These are phyloP conservation scores for Exocentrus adspersus DNA, from an alignment of 2,888 invertebrate genomes.

Conservation along the genomic window DNA sequence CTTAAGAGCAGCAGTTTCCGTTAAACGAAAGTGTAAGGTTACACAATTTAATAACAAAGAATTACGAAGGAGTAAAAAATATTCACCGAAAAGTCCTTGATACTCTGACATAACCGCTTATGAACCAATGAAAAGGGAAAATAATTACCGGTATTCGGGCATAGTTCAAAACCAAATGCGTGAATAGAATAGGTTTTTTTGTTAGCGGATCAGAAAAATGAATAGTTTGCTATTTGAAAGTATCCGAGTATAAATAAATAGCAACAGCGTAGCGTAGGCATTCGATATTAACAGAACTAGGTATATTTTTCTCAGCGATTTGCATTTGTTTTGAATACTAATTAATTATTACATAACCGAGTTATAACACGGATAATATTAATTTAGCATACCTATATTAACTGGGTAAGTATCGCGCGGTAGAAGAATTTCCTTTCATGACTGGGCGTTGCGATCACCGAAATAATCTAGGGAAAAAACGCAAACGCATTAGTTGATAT, in stretches of 20 bases:
- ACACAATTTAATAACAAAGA: background rate
- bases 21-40: background rate
- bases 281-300: background rate
- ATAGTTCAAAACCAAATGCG: background rate
- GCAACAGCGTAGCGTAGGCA: no score
- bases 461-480: background rate
- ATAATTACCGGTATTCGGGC: background rate
- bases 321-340: slow-evolving; percentile 20
- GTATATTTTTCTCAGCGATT: slow-evolving; percentile 3
- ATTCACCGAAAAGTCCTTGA: background rate
- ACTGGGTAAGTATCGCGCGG: no score
- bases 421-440: slow-evolving; percentile 3
- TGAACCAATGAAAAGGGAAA: background rate
- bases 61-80: background rate
- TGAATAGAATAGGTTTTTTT: no score
- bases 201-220: no score
- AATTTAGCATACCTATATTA: background rate
- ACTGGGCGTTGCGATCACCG: slow-evolving; percentile 9
- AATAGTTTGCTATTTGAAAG: no score
- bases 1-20: background rate
- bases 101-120: background rate
- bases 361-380: background rate
- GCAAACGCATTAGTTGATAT: no score
- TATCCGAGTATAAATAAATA: background rate
- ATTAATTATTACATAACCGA: slow-evolving; percentile 6